phyloP scores from a whole-genome alignment of 2,888 invertebrate species.

The Hartigia nigra region DNA sequence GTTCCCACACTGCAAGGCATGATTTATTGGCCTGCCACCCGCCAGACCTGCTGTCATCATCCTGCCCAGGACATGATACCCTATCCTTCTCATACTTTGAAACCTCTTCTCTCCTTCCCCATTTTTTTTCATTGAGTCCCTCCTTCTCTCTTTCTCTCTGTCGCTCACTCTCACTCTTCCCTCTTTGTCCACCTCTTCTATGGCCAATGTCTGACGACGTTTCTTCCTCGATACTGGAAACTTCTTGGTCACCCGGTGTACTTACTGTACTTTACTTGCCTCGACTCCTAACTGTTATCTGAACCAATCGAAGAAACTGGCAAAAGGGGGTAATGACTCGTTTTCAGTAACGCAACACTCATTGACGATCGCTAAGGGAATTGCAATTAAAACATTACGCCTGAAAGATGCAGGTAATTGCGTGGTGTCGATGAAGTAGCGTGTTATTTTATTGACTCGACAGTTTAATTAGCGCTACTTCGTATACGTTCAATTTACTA shows the following conservation, averaged over 20 bases:
- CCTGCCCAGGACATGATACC: constrained; percentile 44
- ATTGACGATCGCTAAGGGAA: not conserved
- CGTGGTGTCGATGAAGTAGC: not conserved
- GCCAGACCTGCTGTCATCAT: constrained; percentile 60
- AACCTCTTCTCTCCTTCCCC: not conserved
- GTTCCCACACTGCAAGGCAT: constrained; percentile 57
- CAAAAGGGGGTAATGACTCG: not conserved
- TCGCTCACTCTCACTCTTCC: constrained; percentile 30
- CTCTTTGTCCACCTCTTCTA: not conserved
- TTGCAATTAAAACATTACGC: not conserved
- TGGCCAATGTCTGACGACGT: not conserved
- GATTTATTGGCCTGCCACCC: constrained; percentile 61
- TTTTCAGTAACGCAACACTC: not conserved
- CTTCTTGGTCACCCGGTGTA: not conserved
- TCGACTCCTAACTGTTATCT: not conserved
- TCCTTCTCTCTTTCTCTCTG: constrained; percentile 35
- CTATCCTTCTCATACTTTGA: constrained; percentile 25
- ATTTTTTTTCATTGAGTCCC: not conserved
- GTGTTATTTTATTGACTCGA: not conserved
- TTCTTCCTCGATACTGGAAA: not conserved
- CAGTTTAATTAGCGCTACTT: not conserved
- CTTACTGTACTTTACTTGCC: not conserved
- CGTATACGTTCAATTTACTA: not conserved
- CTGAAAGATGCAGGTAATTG: not conserved
- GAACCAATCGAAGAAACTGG: not conserved